Conservation (phyloP, 2,888 invertebrate species). For the Aphrophora alni region DNA sequence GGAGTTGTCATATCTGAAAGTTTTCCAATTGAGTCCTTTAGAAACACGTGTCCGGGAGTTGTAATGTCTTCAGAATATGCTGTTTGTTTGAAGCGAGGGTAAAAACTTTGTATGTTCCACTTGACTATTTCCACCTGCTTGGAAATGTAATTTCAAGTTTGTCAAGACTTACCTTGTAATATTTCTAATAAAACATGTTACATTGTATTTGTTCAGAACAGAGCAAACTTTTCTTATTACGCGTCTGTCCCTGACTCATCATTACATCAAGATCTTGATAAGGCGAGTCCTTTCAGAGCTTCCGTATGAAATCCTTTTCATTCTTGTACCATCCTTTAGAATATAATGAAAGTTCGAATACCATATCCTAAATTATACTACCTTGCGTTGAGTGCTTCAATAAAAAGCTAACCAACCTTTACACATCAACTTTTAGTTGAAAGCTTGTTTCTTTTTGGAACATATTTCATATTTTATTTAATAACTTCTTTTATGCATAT, state of each 20-base stretch:
- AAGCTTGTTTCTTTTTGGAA: no score
- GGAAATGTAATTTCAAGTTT: background rate
- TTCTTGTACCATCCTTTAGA: no score
- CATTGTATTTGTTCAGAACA: background rate
- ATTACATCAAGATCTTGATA: background rate
- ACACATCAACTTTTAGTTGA: no score
- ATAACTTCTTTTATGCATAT: no score
- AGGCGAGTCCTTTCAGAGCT: background rate
- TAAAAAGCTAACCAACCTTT: no score
- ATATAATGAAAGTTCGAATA: no score
- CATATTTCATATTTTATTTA: no score
- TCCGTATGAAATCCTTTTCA: no score
- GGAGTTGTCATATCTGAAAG: background rate
- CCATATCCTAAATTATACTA: no score
- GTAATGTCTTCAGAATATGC: background rate
- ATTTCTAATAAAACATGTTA: background rate
- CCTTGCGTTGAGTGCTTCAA: no score
- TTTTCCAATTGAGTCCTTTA: background rate
- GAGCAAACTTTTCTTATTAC: background rate
- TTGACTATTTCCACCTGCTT: background rate
- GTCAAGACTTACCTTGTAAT: background rate
- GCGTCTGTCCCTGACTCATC: background rate
- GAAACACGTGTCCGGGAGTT: background rate
- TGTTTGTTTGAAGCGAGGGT: background rate
- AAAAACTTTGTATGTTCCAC: background rate